phyloP scores from a whole-genome alignment of 1,140 invertebrate species.

The Drosophila elegans region DNA sequence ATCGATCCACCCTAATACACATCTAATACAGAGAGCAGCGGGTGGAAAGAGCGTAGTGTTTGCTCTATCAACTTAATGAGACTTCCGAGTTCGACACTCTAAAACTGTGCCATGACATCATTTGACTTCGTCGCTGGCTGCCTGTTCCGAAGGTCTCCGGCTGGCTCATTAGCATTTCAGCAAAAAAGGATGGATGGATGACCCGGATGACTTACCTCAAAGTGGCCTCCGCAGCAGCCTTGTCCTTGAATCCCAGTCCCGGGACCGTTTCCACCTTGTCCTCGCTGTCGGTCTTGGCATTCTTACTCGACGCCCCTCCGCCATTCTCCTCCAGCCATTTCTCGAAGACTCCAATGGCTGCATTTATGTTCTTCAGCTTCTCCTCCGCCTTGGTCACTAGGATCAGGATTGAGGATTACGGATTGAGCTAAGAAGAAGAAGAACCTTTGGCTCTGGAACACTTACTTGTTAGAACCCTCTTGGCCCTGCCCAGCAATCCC shows the following conservation, averaged over 20 bases:
- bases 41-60: constrained; percentile 26
- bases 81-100: constrained; percentile 61
- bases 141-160: constrained; percentile 43
- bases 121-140: constrained; percentile 31
- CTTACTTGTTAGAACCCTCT: constrained; percentile 88
- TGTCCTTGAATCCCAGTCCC: constrained; percentile 88
- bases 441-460: constrained; percentile 30
- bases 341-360: constrained; percentile 88
- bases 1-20: constrained; percentile 21
- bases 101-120: constrained; percentile 77
- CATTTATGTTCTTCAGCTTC: constrained; percentile 89
- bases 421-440: no score
- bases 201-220: constrained; percentile 72
- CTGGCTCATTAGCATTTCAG: constrained; percentile 28
- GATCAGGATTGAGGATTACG: no score
- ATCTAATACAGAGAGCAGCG: neutral
- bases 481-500: constrained; percentile 88
- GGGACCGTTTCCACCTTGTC: constrained; percentile 86
- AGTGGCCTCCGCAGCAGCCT: constrained; percentile 85
- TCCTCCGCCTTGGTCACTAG: constrained; percentile 89
- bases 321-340: constrained; percentile 87
- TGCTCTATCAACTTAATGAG: constrained; percentile 54
- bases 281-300: constrained; percentile 81
- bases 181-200: neutral
- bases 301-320: constrained; percentile 85